Base-by-base conservation (phyloP, 2,888 invertebrate species). In the Eugnorisma glareosa region DNA sequence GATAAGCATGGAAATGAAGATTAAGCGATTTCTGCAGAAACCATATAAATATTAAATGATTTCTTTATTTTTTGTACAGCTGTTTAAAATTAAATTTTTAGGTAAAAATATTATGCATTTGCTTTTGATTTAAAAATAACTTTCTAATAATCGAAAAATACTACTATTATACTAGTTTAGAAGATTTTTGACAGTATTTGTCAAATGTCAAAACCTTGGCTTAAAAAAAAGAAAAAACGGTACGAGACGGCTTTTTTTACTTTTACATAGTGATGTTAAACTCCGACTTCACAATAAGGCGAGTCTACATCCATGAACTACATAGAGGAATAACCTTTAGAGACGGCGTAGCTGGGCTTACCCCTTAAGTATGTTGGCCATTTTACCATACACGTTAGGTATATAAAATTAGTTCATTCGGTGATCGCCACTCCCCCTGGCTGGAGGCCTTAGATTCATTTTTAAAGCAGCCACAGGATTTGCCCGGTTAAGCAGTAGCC, bases 191-290 rank as follows among this genome's bases (percentile, higher is more conserved):
- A 35, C 54, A 67, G 1, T 15, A 18, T 28, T 63, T 48, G 21
- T 73, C 37, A 77, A 77, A 71, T 74, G 85, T 81, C 85, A 81
- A 81, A 48, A 45, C n/a, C 35, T n/a, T 54, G 8, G 8, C 7
- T 43, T 43, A 43, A 54, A 79, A 71, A 75, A 71, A 79, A 51
- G 0, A 45, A 45, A 70, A 63, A 57, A 15, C 66, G 76, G 64
- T 40, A 24, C 11, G 28, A 79, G 71, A 66, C 82, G 81, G 81
- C 67, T 84, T 80, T 76, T 57, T 40, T 35, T 63, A 37, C 15
- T 48, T 66, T 66, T 73, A 28, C 11, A 8, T 1, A 48, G 24
- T 67, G 48, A 35, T 61, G 24, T 35, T 1, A 10, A 31, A 64
- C 11, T 48, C 2, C 4, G 13, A 61, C 15, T 63, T 6, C 6